phyloP scores from a whole-genome alignment of 2,113 vertebrate genomes.

The Ceyx cyanopectus region DNA sequence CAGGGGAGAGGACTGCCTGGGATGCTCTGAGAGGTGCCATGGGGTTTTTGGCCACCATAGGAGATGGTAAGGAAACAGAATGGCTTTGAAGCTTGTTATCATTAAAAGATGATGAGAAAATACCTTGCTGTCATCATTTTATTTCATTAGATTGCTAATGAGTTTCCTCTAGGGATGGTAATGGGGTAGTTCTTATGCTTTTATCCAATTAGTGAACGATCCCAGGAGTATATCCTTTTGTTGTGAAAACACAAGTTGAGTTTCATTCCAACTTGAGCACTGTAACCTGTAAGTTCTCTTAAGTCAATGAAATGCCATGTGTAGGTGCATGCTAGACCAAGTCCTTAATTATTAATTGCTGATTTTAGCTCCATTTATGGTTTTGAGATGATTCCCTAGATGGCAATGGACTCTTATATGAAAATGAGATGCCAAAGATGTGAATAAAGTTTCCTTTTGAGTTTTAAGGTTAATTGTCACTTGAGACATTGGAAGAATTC shows the following conservation, averaged over 20 bases:
- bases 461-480: slow-evolving; percentile 10
- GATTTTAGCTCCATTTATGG: not conserved
- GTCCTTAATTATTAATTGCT: not conserved
- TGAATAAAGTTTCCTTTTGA: slow-evolving; percentile 3
- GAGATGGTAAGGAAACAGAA: slow-evolving; percentile 34
- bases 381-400: not conserved
- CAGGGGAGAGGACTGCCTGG: slow-evolving; percentile 23
- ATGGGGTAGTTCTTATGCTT: slow-evolving; percentile 58
- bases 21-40: not conserved
- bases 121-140: slow-evolving; percentile 62
- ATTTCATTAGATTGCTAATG: slow-evolving; percentile 65
- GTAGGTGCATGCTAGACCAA: not conserved
- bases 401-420: not conserved
- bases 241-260: slow-evolving; percentile 4
- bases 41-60: not conserved
- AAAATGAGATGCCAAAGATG: not conserved
- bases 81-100: slow-evolving; percentile 50
- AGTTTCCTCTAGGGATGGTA: slow-evolving; percentile 61
- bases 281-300: slow-evolving; percentile 13
- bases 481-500: not conserved
- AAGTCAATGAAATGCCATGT: not conserved
- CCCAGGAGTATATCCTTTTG: slow-evolving; percentile 50
- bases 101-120: slow-evolving; percentile 67
- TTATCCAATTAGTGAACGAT: slow-evolving; percentile 63
- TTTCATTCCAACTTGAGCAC: not conserved